These are phyloP conservation scores for Dermatemys mawii DNA, from an alignment of 2,113 vertebrate species.

Conservation along the genomic window DNA sequence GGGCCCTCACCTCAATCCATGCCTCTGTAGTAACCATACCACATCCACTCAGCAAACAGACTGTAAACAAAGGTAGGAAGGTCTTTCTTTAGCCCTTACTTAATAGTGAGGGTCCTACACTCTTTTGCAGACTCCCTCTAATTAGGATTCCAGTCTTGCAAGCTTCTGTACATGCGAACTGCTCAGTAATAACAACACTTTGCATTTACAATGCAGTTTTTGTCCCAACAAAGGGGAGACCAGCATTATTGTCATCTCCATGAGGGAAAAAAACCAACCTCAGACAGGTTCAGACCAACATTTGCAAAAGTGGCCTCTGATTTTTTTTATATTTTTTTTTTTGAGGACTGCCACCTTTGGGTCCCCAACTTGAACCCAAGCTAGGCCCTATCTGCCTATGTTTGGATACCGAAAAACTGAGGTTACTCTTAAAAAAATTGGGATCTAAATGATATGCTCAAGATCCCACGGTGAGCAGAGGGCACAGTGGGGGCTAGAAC, in stretches of 20 bases:
- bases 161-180: background rate
- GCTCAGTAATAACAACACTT: background rate
- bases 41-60: constrained; percentile 36
- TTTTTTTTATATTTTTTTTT: background rate
- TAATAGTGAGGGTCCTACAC: background rate
- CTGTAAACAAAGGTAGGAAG: background rate
- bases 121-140: background rate
- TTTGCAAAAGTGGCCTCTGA: background rate
- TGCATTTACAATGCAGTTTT: background rate
- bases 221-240: too few species aligned
- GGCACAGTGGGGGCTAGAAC: background rate
- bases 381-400: background rate
- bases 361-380: background rate
- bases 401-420: background rate
- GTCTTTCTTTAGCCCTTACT: background rate
- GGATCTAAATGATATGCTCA: background rate
- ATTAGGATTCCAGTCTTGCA: background rate
- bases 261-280: background rate
- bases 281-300: background rate
- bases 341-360: background rate
- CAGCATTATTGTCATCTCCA: background rate
- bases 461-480: background rate
- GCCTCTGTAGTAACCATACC: background rate
- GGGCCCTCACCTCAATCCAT: background rate
- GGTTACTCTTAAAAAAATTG: accelerated